A percentile compares a stretch with the other conserved stretches of the same genome.
phyloP scores from a whole-genome alignment of 1,140 invertebrate genomes.

The Parapsyche elsis region DNA sequence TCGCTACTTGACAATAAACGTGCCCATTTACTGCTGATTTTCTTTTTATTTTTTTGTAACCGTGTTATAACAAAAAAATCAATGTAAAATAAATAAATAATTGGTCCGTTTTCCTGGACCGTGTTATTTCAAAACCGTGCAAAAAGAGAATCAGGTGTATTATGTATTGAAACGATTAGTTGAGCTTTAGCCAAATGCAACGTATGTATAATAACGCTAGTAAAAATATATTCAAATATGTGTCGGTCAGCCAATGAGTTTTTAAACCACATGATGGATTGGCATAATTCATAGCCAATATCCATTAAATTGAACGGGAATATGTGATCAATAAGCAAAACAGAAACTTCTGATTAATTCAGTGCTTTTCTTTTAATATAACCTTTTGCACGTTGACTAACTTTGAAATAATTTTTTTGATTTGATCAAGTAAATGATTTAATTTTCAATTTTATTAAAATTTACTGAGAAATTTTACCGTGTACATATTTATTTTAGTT shows the following conservation, averaged over 20 bases:
- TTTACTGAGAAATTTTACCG: background rate
- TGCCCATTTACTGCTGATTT: too few relatives aligned
- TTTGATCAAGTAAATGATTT: too few relatives aligned
- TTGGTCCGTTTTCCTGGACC: too few relatives aligned
- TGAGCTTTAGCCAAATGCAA: background rate
- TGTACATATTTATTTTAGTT: background rate
- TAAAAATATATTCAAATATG: background rate
- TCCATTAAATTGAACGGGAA: slow-evolving; percentile 7
- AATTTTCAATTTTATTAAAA: background rate
- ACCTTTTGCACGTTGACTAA: too few relatives aligned
- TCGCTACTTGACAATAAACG: too few relatives aligned
- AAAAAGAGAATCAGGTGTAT: slow-evolving; percentile 1
- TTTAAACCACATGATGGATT: slow-evolving; percentile 1
- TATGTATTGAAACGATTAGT: slow-evolving; percentile 2
- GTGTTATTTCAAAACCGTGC: too few relatives aligned
- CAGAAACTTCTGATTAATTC: too few relatives aligned
- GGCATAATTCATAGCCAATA: slow-evolving; percentile 18
- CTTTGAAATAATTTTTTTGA: too few relatives aligned
- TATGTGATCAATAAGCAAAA: slow-evolving; percentile 1
- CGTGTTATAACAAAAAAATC: too few relatives aligned
- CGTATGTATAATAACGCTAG: background rate
- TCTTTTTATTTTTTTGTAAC: too few relatives aligned
- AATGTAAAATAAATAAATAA: too few relatives aligned
- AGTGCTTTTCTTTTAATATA: too few relatives aligned
- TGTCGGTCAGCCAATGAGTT: background rate